A percentile compares a stretch with the other conserved stretches of the same genome.
These are phyloP conservation scores for Trachelus stipa DNA, from an alignment of 2,888 invertebrate species.

Conservation along the genomic window DNA sequence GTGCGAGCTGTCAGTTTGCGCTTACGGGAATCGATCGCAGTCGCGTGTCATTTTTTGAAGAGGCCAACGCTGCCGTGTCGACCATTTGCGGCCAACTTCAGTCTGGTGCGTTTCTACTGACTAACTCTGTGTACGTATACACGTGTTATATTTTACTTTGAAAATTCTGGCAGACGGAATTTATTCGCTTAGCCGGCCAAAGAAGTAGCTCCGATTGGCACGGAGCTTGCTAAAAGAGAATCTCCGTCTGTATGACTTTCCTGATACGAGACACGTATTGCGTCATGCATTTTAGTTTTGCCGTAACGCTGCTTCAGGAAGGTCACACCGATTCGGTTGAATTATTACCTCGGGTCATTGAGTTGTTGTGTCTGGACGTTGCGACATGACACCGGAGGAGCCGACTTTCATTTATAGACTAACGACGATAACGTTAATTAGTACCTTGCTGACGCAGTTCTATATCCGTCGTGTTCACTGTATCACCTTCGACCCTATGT, in stretches of 20 bases:
- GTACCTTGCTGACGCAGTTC: not conserved
- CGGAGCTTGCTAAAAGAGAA: not conserved
- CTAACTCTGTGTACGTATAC: not conserved
- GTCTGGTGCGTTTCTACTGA: too few species aligned
- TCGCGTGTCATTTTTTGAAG: too few species aligned
- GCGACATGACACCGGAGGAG: slow-evolving; percentile 9
- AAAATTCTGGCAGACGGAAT: not conserved
- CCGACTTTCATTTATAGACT: not conserved
- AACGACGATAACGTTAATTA: slow-evolving; percentile 10
- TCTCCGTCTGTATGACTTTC: not conserved
- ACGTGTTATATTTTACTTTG: not conserved
- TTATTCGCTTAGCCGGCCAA: not conserved
- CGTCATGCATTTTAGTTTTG: not conserved
- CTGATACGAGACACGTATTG: not conserved
- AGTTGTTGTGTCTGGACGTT: slow-evolving; percentile 5
- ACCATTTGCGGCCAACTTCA: too few species aligned
- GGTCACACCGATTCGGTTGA: slow-evolving; percentile 2
- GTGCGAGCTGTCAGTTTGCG: too few species aligned
- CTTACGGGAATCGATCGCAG: too few species aligned
- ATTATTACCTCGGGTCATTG: not conserved
- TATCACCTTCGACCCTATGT: not conserved
- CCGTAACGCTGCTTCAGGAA: not conserved
- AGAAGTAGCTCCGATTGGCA: not conserved
- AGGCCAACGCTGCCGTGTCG: too few species aligned
- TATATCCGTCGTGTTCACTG: not conserved